Evolutionary conservation across 2,797 vertebrate genomes (phyloP).

Genomic region (Coregonus sp.): DNA sequence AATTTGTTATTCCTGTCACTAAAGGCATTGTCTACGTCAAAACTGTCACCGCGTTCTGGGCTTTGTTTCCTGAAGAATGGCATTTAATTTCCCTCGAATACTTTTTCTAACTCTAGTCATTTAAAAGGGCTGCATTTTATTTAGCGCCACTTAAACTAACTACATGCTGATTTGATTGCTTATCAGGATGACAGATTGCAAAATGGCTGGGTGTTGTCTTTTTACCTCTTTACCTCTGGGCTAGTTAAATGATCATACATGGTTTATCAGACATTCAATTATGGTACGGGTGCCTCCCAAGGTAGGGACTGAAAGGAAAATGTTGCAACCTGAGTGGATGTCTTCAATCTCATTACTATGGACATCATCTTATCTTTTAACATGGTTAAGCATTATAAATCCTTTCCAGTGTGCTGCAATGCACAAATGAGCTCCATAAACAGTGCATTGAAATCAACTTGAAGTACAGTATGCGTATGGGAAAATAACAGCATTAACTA

Average conservation of each 20-base stretch:
- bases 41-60: constrained; percentile 90
- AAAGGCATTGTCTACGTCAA: constrained; percentile 94
- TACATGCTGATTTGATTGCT: constrained; percentile 77
- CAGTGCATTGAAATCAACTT: not conserved
- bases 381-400: constrained; percentile 61
- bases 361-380: constrained; percentile 69
- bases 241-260: constrained; percentile 73
- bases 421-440: constrained; percentile 15
- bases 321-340: constrained; percentile 53
- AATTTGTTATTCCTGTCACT: constrained; percentile 99
- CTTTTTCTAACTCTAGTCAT: constrained; percentile 80
- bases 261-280: constrained; percentile 77
- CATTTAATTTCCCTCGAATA: constrained; percentile 87
- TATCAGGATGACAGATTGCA: constrained; percentile 75
- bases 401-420: constrained; percentile 40
- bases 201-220: constrained; percentile 65
- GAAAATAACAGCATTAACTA: not conserved
- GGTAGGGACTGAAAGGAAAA: constrained; percentile 47
- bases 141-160: constrained; percentile 74
- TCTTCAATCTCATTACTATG: constrained; percentile 70
- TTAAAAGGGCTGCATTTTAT: constrained; percentile 69
- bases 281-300: constrained; percentile 55
- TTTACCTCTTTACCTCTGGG: constrained; percentile 60
- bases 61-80: constrained; percentile 81
- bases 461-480: not conserved